These are phyloP conservation scores for Ecliptopera silaceata DNA, from an alignment of 2,888 invertebrate species.

Conservation along the genomic window DNA sequence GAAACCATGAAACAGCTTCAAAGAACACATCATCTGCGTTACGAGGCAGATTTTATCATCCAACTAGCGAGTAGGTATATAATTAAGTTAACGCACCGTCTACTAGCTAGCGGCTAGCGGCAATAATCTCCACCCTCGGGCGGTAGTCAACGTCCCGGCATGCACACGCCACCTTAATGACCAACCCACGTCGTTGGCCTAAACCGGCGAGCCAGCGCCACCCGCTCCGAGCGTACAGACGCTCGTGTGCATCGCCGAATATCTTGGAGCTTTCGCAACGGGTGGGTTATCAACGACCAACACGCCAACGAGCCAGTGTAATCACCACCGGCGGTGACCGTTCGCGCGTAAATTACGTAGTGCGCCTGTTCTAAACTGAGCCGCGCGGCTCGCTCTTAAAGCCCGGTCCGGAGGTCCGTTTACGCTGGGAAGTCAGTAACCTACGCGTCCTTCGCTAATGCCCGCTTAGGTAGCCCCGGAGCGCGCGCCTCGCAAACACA, in stretches of 20 bases:
- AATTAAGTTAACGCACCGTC: slow-evolving; percentile 65
- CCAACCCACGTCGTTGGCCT: slow-evolving; percentile 55
- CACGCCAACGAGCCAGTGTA: slow-evolving; percentile 71
- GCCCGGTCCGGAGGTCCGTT: slow-evolving; percentile 43
- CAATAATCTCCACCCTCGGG: slow-evolving; percentile 53
- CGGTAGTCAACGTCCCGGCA: slow-evolving; percentile 53
- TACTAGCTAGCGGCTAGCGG: slow-evolving; percentile 44
- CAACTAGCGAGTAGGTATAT: slow-evolving; percentile 43
- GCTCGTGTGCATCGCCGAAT: slow-evolving; percentile 37
- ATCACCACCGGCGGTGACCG: slow-evolving; percentile 76
- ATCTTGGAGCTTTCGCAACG: slow-evolving; percentile 51
- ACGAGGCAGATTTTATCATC: slow-evolving; percentile 28
- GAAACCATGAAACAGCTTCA: slow-evolving; percentile 4
- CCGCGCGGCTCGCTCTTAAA: slow-evolving; percentile 39
- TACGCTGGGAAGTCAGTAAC: slow-evolving; percentile 54
- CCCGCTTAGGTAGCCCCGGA: slow-evolving; percentile 72
- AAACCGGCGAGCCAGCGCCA: slow-evolving; percentile 47
- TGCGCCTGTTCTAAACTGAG: slow-evolving; percentile 47
- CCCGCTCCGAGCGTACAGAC: slow-evolving; percentile 43
- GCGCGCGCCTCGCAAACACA: slow-evolving; percentile 67
- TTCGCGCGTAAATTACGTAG: slow-evolving; percentile 78
- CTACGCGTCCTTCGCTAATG: slow-evolving; percentile 76
- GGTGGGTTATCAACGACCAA: slow-evolving; percentile 68
- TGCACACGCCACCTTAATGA: slow-evolving; percentile 72
- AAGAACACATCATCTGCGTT: slow-evolving; percentile 19